Percentiles rank a stretch among this genome's conserved stretches.
Evolutionary conservation across 2,113 vertebrate species (phyloP).

Genomic region (Brachypodius melanocephalos): DNA sequence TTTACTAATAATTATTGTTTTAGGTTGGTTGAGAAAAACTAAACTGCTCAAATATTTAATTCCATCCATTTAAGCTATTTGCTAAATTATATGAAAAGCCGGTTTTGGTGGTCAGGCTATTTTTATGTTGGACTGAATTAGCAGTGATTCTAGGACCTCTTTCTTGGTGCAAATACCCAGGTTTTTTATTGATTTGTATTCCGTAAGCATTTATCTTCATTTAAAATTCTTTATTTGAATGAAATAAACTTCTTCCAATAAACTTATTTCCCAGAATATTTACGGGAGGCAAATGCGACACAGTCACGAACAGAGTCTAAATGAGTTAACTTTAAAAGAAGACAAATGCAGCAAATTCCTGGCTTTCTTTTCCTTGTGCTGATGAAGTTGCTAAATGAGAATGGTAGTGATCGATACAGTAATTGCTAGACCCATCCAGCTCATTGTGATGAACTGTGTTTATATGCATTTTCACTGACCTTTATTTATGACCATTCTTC

Average conservation of each 20-base stretch:
- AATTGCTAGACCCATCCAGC: background rate
- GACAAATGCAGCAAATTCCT: background rate
- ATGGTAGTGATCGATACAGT: background rate
- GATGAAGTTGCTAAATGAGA: constrained; percentile 37
- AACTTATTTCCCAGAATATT: background rate
- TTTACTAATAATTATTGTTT: background rate
- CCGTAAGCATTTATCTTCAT: background rate
- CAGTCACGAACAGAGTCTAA: background rate
- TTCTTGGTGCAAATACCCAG: background rate
- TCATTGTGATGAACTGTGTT: background rate
- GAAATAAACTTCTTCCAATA: background rate
- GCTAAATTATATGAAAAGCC: background rate
- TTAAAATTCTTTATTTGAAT: background rate
- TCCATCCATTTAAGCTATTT: background rate
- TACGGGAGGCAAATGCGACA: background rate
- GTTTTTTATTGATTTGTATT: background rate
- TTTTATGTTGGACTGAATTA: background rate
- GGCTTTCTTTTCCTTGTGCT: background rate
- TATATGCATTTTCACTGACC: background rate
- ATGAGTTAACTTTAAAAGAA: background rate
- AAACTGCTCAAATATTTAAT: background rate
- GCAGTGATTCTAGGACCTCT: background rate
- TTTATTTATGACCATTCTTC: background rate
- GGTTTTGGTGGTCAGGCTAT: background rate
- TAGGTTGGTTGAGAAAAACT: background rate